These are phyloP conservation scores for Ectemnius continuus DNA, from an alignment of 2,888 invertebrate genomes.

Conservation along the genomic window DNA sequence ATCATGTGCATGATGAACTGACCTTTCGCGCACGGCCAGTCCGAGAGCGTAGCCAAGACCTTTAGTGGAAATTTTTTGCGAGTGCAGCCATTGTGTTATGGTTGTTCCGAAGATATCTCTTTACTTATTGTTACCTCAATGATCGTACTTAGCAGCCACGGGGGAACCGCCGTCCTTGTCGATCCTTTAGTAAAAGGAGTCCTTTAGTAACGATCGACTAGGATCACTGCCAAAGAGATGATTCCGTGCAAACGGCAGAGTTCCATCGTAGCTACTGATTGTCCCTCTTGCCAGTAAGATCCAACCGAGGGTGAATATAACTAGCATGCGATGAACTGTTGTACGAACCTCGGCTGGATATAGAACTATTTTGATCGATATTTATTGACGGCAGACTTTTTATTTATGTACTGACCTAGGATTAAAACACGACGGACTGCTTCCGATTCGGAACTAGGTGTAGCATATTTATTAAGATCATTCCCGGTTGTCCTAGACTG, in stretches of 20 bases:
- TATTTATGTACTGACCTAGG: constrained; percentile 44
- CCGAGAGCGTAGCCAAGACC: constrained; percentile 11
- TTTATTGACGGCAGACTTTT: constrained; percentile 44
- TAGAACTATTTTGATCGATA: constrained; percentile 48
- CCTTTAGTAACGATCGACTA: constrained; percentile 52
- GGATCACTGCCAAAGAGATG: constrained; percentile 71
- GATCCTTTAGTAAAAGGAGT: no score
- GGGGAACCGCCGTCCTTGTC: constrained; percentile 7
- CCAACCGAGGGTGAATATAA: constrained; percentile 31
- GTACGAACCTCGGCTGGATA: constrained; percentile 31
- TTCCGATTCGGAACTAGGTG: constrained; percentile 41
- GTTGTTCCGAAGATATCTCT: constrained; percentile 31
- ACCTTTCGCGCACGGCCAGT: constrained; percentile 4
- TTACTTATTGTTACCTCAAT: constrained; percentile 38
- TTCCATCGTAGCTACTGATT: constrained; percentile 15
- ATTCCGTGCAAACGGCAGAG: constrained; percentile 21
- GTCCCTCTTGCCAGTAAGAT: constrained; percentile 41
- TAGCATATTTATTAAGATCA: constrained; percentile 26
- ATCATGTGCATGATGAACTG: constrained; percentile 39
- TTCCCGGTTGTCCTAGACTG: constrained; percentile 7
- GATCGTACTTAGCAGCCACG: constrained; percentile 16
- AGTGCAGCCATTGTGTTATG: constrained; percentile 16
- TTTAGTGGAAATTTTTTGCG: constrained; percentile 24
- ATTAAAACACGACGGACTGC: constrained; percentile 34
- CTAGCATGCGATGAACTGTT: constrained; percentile 10